Evolutionary conservation across 2,888 invertebrate genomes (phyloP).

Genomic region (Tetrapedia diversipes): DNA sequence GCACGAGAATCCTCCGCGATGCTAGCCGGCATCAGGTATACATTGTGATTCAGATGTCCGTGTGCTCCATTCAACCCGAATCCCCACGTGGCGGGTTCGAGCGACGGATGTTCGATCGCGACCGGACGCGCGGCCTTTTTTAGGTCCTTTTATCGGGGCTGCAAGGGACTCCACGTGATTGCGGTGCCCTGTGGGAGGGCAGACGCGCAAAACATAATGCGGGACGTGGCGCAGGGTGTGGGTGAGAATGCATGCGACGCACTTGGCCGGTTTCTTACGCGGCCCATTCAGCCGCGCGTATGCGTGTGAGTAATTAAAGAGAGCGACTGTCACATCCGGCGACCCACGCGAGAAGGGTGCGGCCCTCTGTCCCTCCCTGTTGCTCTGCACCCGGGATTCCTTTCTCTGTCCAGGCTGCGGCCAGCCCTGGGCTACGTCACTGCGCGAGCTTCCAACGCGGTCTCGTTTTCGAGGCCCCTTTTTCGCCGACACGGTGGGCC

Average conservation of each 20-base stretch:
- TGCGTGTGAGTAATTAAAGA: slow-evolving; percentile 82
- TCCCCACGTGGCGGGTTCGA: slow-evolving; percentile 37
- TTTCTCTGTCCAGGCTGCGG: slow-evolving; percentile 67
- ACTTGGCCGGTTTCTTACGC: slow-evolving; percentile 75
- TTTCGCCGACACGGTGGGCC: too few species aligned
- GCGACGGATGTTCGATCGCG: slow-evolving; percentile 54
- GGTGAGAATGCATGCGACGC: slow-evolving; percentile 67
- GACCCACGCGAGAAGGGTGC: slow-evolving; percentile 83
- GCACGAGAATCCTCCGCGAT: not conserved
- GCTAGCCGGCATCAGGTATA: not conserved
- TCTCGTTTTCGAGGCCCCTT: slow-evolving; percentile 58
- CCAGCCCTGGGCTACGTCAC: slow-evolving; percentile 69
- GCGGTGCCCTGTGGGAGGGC: slow-evolving; percentile 73
- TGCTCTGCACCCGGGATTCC: slow-evolving; percentile 44
- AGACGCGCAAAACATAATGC: slow-evolving; percentile 76
- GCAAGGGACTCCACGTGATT: slow-evolving; percentile 71
- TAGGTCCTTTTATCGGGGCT: slow-evolving; percentile 62
- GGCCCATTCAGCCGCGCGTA: slow-evolving; percentile 68
- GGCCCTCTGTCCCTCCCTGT: slow-evolving; percentile 71
- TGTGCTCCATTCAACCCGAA: slow-evolving; percentile 21
- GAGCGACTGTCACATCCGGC: slow-evolving; percentile 83
- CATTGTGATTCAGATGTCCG: slow-evolving; percentile 48
- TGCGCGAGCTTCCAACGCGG: slow-evolving; percentile 47
- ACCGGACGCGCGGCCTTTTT: slow-evolving; percentile 48
- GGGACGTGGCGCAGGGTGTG: slow-evolving; percentile 58